Conservation (phyloP, 2,113 vertebrate species). For the Sebastes schlegelii region DNA sequence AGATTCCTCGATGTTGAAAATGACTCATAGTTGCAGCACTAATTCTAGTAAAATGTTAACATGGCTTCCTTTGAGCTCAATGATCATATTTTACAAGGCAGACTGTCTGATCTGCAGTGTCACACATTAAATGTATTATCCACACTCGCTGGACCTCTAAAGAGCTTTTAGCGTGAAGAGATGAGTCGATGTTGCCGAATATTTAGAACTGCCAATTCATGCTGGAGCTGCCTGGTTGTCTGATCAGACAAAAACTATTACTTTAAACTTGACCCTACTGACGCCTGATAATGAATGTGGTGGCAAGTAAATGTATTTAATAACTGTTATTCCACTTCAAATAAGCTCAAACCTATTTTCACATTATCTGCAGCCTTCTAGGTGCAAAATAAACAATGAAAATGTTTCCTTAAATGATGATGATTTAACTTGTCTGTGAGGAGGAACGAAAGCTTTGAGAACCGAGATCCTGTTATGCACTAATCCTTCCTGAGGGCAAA, state of each 20-base stretch:
- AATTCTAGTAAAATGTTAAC: background rate
- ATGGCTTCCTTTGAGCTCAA: slow-evolving; percentile 7
- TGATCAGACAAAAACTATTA: slow-evolving; percentile 25
- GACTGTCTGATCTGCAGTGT: slow-evolving; percentile 16
- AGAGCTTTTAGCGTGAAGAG: slow-evolving; percentile 10
- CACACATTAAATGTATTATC: slow-evolving; percentile 22
- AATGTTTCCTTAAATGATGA: slow-evolving; percentile 37
- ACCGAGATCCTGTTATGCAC: slow-evolving; percentile 54
- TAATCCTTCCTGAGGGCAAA: slow-evolving; percentile 48
- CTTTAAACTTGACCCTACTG: slow-evolving; percentile 6
- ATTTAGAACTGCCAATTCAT: slow-evolving; percentile 21
- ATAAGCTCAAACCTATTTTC: background rate
- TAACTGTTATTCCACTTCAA: slow-evolving; percentile 10
- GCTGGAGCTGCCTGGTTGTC: background rate
- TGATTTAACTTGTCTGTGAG: slow-evolving; percentile 50
- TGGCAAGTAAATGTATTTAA: slow-evolving; percentile 12
- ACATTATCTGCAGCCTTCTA: slow-evolving; percentile 23
- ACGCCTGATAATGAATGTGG: background rate
- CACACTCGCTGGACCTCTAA: background rate
- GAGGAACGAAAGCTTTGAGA: slow-evolving; percentile 48
- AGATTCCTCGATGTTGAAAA: background rate
- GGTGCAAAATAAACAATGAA: background rate
- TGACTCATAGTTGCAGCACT: background rate
- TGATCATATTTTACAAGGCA: slow-evolving; percentile 9
- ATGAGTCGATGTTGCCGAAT: slow-evolving; percentile 14